Base-by-base conservation (phyloP, 2,888 invertebrate species). In the Archips crataeganus region DNA sequence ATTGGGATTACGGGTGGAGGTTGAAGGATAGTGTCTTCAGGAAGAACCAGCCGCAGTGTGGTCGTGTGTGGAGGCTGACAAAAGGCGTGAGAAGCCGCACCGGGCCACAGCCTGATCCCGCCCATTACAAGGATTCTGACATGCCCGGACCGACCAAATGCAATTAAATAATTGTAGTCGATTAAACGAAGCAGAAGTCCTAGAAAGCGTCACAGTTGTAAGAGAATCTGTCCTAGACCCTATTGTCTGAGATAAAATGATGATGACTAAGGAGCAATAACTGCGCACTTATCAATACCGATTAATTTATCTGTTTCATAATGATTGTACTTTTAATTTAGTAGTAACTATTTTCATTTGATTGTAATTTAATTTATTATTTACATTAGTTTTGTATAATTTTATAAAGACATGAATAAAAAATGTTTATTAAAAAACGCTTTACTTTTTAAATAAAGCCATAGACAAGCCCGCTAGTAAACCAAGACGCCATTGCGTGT, bases 1-100 rank as follows among this genome's bases (percentile, higher is more conserved):
- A 79, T 0, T 85, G 84, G 85, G 79, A 76, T 8, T 87, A 83
- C 45, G 89, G 89, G 0, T 89, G 87, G 87, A 80, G 89, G 57
- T 51, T 86, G 45, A 75, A 75, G 0, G 89, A 88, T 32, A 87
- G 87, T 66, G 79, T 42, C 67, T 86, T 87, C 57, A 71, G 72
- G 0, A 79, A 36, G 2, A 74, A 79, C 39, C 76, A 71, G 3
- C 83, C 85, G 1, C 13, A 39, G 42, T 78, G 61, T 39, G 86
- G 85, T 0, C 83, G 85, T 11, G 84, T 84, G 5, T 85, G 82
- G 79, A 76, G 79, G 0, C 72, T 88, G 39, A 81, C 81, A 4
- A 78, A 78, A 0, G 85, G 79, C 62, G 70, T 79, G 15, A 77
- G 60, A 60, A 83, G 85, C 51, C 84, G 84, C 47, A 83, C 82